Base-by-base conservation (phyloP, 2,888 invertebrate genomes). In the Microdon myrmicae region DNA sequence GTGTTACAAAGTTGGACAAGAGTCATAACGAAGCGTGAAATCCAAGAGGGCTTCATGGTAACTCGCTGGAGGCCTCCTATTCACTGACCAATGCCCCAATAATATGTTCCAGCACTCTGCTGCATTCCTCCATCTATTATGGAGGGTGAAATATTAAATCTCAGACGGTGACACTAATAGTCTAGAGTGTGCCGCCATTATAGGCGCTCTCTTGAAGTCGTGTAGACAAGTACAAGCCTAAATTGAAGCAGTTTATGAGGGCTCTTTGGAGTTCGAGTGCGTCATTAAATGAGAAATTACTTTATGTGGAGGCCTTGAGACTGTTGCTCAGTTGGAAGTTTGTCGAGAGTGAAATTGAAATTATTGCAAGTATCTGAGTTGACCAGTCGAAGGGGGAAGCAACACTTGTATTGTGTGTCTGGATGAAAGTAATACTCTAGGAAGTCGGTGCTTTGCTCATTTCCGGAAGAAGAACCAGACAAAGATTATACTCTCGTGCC, bases 401-500 rank as follows among this genome's bases (percentile, higher is more conserved):
- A 14, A n/a, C n/a, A n/a, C n/a, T n/a, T n/a, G n/a, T 23, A 6
- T 13, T 10, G 26, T 32, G 2, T 14, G 55, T 47, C 51, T 51
- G 41, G 14, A 14, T 14, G 41, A 3, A 4, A 10, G 7, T 47
- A 28, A 29, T 56, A 17, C 20, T 49, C 26, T 38, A 56, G 56
- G 56, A 56, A 56, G 56, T 43, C 26, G 22, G 10, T 9, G 49
- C 43, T 37, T 23, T 31, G 25, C 44, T 32, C 10, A 43, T 38
- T 43, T 56, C 56, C 56, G 56, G 49, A 56, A 48, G 49, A 41
- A n/a, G n/a, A n/a, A n/a, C n/a, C n/a, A n/a, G n/a, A n/a, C n/a
- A n/a, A n/a, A n/a, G n/a, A n/a, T n/a, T n/a, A n/a, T n/a, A n/a
- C n/a, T n/a, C n/a, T n/a, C n/a, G n/a, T n/a, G n/a, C n/a, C n/a